These are phyloP conservation scores for Nephotettix cincticeps DNA, from an alignment of 1,140 invertebrate species.

Conservation along the genomic window DNA sequence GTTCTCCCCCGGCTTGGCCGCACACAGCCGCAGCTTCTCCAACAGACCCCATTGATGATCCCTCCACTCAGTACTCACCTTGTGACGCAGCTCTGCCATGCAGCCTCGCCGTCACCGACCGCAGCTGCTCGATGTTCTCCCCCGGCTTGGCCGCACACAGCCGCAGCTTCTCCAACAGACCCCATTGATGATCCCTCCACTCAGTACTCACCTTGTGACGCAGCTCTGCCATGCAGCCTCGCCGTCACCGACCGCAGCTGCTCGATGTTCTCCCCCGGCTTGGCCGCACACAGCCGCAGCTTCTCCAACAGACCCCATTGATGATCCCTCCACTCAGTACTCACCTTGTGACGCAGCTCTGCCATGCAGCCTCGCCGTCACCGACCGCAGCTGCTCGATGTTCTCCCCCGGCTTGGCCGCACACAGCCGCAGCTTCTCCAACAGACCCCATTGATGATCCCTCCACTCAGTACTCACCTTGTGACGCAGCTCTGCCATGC, in stretches of 20 bases:
- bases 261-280: constrained; percentile 47
- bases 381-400: constrained; percentile 51
- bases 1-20: constrained; percentile 43
- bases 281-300: too few relatives aligned
- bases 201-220: constrained; percentile 34
- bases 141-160: too few relatives aligned
- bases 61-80: constrained; percentile 41
- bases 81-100: constrained; percentile 39
- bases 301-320: too few relatives aligned
- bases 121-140: constrained; percentile 54
- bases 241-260: constrained; percentile 50
- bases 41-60: constrained; percentile 46
- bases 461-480: constrained; percentile 42
- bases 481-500: constrained; percentile 40
- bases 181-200: too few relatives aligned
- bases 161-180: too few relatives aligned
- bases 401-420: constrained; percentile 43
- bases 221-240: constrained; percentile 43
- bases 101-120: constrained; percentile 48
- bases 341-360: constrained; percentile 35
- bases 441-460: constrained; percentile 46
- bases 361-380: constrained; percentile 47
- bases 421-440: constrained; percentile 45
- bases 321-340: not conserved
- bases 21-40: constrained; percentile 44